These are phyloP conservation scores for Odontomyia ornata DNA, from an alignment of 2,888 invertebrate genomes.

Conservation along the genomic window DNA sequence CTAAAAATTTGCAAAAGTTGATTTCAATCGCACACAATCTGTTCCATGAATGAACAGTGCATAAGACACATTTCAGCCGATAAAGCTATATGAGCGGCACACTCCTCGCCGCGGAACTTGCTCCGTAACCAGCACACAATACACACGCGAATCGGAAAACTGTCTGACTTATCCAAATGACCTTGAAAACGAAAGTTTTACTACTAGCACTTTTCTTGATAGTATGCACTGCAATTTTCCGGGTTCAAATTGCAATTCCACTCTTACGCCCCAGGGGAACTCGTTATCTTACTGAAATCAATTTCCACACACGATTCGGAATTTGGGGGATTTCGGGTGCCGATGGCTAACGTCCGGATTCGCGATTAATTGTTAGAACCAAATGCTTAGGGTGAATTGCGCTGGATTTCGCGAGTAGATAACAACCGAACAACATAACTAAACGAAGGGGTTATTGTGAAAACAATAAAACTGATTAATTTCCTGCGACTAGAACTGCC, in stretches of 20 bases:
- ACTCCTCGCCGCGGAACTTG: background rate
- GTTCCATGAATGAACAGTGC: conserved; percentile 19
- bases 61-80: conserved; percentile 11
- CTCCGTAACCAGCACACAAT: too few species aligned
- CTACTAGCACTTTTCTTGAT: conserved; percentile 36
- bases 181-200: conserved; percentile 43
- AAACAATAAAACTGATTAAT: background rate
- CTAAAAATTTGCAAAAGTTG: conserved; percentile 16
- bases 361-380: background rate
- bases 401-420: background rate
- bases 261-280: background rate
- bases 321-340: background rate
- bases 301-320: background rate
- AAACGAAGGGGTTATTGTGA: background rate
- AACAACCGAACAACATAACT: background rate
- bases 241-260: background rate
- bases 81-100: background rate
- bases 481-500: background rate
- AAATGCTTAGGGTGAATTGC: background rate
- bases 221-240: conserved; percentile 1
- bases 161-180: conserved; percentile 39
- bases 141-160: conserved; percentile 11
- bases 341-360: background rate
- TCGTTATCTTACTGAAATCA: background rate
- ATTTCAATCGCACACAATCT: conserved; percentile 7